Evolutionary conservation across 2,888 invertebrate genomes (phyloP), one percentile per base, ranked within the genome.

Genomic region (Timema podura): DNA sequence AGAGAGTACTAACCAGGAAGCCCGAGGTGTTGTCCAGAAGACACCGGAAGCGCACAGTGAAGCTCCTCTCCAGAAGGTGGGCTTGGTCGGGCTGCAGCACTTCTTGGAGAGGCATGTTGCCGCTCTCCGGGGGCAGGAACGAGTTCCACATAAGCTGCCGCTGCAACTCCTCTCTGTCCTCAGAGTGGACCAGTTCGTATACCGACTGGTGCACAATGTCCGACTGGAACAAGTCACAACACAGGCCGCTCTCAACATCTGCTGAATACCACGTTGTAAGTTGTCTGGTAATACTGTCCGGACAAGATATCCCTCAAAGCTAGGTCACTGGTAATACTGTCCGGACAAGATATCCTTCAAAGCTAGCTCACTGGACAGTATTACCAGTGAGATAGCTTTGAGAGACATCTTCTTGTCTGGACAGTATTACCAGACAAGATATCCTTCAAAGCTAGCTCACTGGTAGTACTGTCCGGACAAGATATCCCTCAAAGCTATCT

Each of bases 151-250:
- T 89, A 77, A 98, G 83, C 82, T 98, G 98, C 69, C 96, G 84
- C 80, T 97, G 97, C 71, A 98, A 87, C 82, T 98, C 98, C 81
- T 99, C 98, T 5, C 99, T 87, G 81, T 99, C 99, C 84, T 99
- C 99, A 5, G 97, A 98, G 83, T 98, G 98, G 73, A 99, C 98
- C 81, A 99, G 85, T 83, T 99, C 99, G 86, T 97, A 98, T 68
- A 98, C 97, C 75, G 97, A 96, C 81, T 99, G 99, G 82, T 99
- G 99, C 72, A 99, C 96, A 78, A 99, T 98, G 83, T 99, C 99
- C 77, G 98, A 99, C 98, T 99, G 71, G 13, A 68, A 70, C 48
- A 65, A 10, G 30, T 30, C 30, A 30, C 30, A 30, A 16, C 15
- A 16, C 10, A 15, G 30, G 15, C 10, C 10, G 11, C 10, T 16